Percentiles rank a stretch among this genome's conserved stretches.
phyloP scores from a whole-genome alignment of 1,140 invertebrate species.

The Cardiocondyla obscurior region DNA sequence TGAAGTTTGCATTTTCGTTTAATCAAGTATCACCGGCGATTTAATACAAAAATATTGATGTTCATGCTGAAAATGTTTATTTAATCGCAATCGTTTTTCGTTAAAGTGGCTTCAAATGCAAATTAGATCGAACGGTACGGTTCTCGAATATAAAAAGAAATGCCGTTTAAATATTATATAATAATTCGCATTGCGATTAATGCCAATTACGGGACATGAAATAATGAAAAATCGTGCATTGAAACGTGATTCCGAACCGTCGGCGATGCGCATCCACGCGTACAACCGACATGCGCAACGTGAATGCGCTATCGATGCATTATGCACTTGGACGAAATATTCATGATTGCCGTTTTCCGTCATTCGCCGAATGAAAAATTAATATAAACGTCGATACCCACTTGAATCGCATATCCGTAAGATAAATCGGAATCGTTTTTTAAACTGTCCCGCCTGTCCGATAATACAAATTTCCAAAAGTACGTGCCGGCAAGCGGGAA shows the following conservation, averaged over 20 bases:
- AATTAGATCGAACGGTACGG: not conserved
- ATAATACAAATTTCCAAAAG: constrained; percentile 17
- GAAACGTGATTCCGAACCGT: not conserved
- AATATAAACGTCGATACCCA: constrained; percentile 1
- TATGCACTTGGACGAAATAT: constrained; percentile 44
- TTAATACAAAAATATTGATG: not conserved
- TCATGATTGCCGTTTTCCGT: constrained; percentile 20
- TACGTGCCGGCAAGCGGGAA: not conserved
- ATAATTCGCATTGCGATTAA: constrained; percentile 12
- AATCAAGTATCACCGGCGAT: not conserved
- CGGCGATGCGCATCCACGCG: constrained; percentile 9
- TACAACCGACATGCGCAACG: not conserved
- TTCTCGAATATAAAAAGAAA: not conserved
- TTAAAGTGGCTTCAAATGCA: not conserved
- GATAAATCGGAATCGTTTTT: not conserved
- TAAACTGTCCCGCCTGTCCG: not conserved
- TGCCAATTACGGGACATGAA: not conserved
- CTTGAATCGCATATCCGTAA: not conserved
- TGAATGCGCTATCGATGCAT: constrained; percentile 42
- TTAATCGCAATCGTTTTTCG: not conserved
- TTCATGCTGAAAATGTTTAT: not conserved
- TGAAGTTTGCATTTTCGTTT: not conserved
- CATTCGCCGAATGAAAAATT: constrained; percentile 42
- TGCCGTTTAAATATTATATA: not conserved
- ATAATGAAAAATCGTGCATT: constrained; percentile 18